Conservation (phyloP, 2,113 vertebrate genomes). For the Otis tarda region DNA sequence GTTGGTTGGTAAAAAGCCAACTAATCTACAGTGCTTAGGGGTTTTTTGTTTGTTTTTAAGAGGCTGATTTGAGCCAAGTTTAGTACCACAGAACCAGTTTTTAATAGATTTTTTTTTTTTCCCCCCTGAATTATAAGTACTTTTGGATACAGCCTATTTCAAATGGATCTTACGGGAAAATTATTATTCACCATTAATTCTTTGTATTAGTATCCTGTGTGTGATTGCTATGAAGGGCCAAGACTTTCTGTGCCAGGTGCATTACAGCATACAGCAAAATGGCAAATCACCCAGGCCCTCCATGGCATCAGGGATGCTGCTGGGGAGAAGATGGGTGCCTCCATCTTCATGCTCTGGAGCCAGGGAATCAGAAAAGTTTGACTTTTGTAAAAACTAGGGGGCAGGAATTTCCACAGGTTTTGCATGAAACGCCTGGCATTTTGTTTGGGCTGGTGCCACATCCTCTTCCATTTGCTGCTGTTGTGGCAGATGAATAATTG, state of each 20-base stretch:
- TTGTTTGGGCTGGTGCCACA: neutral
- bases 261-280: neutral
- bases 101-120: neutral
- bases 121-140: neutral
- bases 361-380: too few species aligned
- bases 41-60: conserved; percentile 31
- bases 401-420: neutral
- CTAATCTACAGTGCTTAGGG: conserved; percentile 21
- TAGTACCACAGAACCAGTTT: conserved; percentile 15
- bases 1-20: conserved; percentile 34
- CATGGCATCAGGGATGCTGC: neutral
- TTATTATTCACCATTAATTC: neutral
- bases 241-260: neutral
- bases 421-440: neutral
- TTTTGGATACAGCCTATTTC: neutral
- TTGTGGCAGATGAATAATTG: neutral
- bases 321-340: neutral
- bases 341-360: neutral
- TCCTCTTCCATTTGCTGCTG: neutral
- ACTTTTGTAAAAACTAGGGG: neutral
- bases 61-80: conserved; percentile 19
- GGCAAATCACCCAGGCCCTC: neutral
- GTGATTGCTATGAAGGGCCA: neutral
- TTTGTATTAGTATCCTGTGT: neutral
- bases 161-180: neutral